Base-by-base conservation (phyloP, 2,888 invertebrate species). In the Cotesia congregata region DNA sequence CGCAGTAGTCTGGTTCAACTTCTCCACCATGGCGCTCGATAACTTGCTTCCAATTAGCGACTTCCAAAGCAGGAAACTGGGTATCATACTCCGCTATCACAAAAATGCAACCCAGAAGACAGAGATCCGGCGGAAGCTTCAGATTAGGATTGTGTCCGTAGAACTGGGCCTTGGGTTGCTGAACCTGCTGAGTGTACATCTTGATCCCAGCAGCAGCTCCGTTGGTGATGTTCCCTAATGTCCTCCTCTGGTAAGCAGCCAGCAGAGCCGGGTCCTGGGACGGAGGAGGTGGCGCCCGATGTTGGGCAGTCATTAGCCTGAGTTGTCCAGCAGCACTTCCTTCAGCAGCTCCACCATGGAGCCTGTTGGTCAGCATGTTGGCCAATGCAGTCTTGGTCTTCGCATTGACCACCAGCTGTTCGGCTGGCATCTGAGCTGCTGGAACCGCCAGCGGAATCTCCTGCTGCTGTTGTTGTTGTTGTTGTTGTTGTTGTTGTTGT, bases 321-420 rank as follows among this genome's bases (percentile, higher is more conserved):
- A 88, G 86, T 82, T 91, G 91, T 7, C 92, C 89, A 80, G 91
- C 90, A 4, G 91, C 90, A 76, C 90, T 90, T n/a, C 90, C 90
- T 69, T 91, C 90, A 2, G 90, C 84, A 1, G 91, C 86, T 5
- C 89, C 87, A 6, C 92, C 92, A 85, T 94, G 93, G 76, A 95
- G 89, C 69, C 97, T 92, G 85, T 94, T 97, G 85, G 95, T 97
- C 78, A 98, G 91, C 95, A 98, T 96, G 88, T 98, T 97, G 15
- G 98, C 98, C 76, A 98, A 91, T 0, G 98, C 98, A 0, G 98
- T 98, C 91, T 98, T 98, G 2, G 97, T 97, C 90, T 97, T 97
- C 0, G 95, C 93, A 85, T 95, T 95, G 72, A 97, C 96, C 62
- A 94, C 91, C 77, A 94, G 86, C 15, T 93, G 91, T 78, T 90